phyloP scores from a whole-genome alignment of 2,797 vertebrate genomes.

The Liasis olivaceus region DNA sequence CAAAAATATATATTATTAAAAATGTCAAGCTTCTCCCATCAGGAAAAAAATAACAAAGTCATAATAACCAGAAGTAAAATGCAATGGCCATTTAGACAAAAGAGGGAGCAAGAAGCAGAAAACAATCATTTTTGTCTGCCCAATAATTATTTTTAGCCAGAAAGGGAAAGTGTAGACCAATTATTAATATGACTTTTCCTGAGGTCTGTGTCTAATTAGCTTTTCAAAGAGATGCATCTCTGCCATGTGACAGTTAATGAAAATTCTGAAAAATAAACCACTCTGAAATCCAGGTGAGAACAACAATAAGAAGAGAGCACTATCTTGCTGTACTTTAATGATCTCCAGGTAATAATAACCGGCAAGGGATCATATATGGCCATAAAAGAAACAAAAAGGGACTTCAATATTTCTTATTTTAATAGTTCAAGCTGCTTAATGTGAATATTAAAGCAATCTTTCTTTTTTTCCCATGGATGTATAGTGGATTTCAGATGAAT shows the following conservation, averaged over 20 bases:
- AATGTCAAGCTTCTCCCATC: neutral
- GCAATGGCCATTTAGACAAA: neutral
- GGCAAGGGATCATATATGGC: neutral
- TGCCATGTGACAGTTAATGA: neutral
- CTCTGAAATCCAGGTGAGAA: neutral
- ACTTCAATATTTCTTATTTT: neutral
- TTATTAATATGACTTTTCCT: neutral
- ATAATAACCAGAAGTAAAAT: neutral
- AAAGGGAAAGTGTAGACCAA: neutral
- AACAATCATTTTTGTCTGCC: neutral
- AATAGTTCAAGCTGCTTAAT: neutral
- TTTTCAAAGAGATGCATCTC: neutral
- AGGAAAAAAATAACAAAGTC: conserved; percentile 3
- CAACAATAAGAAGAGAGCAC: neutral
- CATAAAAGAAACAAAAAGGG: neutral
- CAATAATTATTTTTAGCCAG: conserved; percentile 14
- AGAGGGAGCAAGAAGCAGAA: conserved; percentile 25
- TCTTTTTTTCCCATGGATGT: neutral
- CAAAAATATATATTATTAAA: conserved; percentile 18
- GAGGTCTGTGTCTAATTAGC: neutral
- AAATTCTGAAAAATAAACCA: neutral
- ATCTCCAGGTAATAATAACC: conserved; percentile 1
- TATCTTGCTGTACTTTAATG: neutral
- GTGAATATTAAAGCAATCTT: neutral
- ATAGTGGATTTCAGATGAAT: neutral